Evolutionary conservation across 1,140 invertebrate genomes (phyloP).

Genomic region (Drosophila nikananu): DNA sequence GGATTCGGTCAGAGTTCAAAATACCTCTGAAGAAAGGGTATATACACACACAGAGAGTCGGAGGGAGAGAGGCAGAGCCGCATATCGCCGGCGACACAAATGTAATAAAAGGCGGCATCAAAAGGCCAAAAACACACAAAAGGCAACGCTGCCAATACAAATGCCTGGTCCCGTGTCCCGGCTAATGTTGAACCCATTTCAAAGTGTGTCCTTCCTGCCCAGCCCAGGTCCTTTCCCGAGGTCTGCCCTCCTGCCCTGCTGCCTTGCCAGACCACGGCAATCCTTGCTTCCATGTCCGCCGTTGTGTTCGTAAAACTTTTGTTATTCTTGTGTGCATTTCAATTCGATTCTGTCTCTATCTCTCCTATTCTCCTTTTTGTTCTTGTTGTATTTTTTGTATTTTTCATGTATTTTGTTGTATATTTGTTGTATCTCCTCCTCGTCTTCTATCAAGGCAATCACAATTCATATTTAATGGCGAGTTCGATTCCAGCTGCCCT

Average conservation of each 20-base stretch:
- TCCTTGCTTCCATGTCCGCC: conserved; percentile 21
- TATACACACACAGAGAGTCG: not conserved
- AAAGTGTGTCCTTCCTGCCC: conserved; percentile 59
- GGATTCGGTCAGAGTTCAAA: conserved; percentile 3
- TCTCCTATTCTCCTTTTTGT: not conserved
- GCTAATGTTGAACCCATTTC: conserved; percentile 66
- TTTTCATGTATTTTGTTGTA: not conserved
- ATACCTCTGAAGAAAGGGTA: conserved; percentile 4
- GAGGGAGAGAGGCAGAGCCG: not conserved
- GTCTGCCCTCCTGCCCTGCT: conserved; percentile 24
- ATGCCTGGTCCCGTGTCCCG: conserved; percentile 41
- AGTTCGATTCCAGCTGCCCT: conserved; percentile 45
- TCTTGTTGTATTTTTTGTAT: not conserved
- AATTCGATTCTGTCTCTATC: conserved; percentile 36
- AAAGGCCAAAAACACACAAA: conserved; percentile 63
- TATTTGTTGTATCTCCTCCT: conserved; percentile 4
- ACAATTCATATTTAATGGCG: conserved; percentile 55
- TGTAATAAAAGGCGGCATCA: conserved; percentile 66
- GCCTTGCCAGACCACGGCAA: not conserved
- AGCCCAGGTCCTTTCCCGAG: not conserved
- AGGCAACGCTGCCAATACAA: conserved; percentile 52
- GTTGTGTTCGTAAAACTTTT: conserved; percentile 45
- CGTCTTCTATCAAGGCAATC: conserved; percentile 32
- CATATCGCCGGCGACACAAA: conserved; percentile 42
- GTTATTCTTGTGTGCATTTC: conserved; percentile 58